A percentile compares a stretch with the other conserved stretches of the same genome.
These are phyloP conservation scores for Drosophila niveifrons DNA, from an alignment of 2,888 invertebrate species.

Conservation along the genomic window DNA sequence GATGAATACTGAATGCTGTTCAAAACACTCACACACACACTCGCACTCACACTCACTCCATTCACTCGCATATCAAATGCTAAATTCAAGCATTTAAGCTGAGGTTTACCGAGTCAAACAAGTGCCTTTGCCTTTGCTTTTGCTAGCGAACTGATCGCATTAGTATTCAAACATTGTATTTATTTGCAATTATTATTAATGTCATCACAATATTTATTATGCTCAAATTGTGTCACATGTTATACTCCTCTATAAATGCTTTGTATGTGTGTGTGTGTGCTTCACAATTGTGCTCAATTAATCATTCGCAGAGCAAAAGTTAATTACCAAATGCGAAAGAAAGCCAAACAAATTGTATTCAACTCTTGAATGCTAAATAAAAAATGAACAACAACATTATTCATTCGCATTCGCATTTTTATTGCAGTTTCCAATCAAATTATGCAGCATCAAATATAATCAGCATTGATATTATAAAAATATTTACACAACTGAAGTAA, in stretches of 20 bases:
- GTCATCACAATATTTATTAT: constrained; percentile 3
- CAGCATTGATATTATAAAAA: too few relatives aligned
- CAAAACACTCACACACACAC: constrained; percentile 1
- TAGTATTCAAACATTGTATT: constrained; percentile 5
- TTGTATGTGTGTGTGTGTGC: too few relatives aligned
- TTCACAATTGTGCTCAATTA: neutral
- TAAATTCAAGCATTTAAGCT: neutral
- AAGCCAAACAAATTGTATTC: neutral
- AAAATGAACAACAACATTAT: neutral
- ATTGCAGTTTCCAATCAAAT: too few relatives aligned
- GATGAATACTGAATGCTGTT: constrained; percentile 21
- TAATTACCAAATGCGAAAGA: constrained; percentile 1
- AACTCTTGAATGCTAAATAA: neutral
- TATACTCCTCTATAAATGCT: neutral
- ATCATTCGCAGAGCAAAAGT: neutral
- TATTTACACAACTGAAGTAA: too few relatives aligned
- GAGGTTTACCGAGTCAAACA: constrained; percentile 3
- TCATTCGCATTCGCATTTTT: too few relatives aligned
- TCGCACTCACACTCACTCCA: neutral
- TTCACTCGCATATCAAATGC: neutral
- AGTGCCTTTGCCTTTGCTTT: neutral
- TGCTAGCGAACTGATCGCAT: neutral
- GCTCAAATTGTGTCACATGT: neutral
- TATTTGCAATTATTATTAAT: constrained; percentile 6
- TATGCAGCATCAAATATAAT: too few relatives aligned